These are phyloP conservation scores for Gadopsis bispinosus DNA, from an alignment of 2,797 vertebrate genomes.

Conservation along the genomic window DNA sequence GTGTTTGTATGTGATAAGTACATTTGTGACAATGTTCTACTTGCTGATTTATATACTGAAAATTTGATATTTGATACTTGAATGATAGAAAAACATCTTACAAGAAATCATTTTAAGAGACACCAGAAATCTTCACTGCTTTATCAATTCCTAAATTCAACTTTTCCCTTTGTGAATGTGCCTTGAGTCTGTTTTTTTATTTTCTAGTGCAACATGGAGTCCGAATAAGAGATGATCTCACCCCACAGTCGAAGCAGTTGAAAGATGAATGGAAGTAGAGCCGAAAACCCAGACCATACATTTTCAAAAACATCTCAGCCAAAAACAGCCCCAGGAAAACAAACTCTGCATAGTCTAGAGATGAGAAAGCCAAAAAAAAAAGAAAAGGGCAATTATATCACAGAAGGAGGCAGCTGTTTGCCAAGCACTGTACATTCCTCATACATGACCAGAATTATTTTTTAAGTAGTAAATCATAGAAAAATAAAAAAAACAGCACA, in stretches of 20 bases:
- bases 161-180: background rate
- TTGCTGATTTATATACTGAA: background rate
- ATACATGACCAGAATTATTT: background rate
- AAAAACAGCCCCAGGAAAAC: conserved; percentile 98
- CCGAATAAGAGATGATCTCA: conserved; percentile 78
- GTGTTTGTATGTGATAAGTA: background rate
- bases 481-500: background rate
- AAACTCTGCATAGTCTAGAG: conserved; percentile 99
- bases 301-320: conserved; percentile 98
- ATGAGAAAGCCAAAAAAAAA: conserved; percentile 41
- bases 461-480: background rate
- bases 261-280: conserved; percentile 99
- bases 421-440: conserved; percentile 21
- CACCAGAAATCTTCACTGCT: background rate
- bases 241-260: conserved; percentile 99
- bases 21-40: background rate
- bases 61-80: background rate
- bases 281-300: conserved; percentile 97
- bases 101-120: background rate
- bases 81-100: background rate
- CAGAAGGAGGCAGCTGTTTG: background rate
- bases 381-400: conserved; percentile 20
- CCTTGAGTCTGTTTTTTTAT: background rate
- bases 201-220: background rate
- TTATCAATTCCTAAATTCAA: background rate